Conservation (phyloP, 2,888 invertebrate genomes). For the Drosophila peninsularis region DNA sequence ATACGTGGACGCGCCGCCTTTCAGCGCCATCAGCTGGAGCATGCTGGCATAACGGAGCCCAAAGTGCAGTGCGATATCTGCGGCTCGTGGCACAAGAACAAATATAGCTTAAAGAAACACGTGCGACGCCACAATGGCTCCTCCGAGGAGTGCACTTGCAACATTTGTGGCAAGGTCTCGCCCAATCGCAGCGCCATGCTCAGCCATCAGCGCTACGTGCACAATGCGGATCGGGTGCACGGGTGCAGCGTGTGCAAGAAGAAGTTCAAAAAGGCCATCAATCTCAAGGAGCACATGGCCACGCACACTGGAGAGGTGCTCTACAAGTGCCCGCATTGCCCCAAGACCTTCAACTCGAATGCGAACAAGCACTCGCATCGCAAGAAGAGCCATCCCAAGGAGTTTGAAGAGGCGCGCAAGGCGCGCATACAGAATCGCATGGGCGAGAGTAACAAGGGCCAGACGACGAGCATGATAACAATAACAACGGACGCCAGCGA, state of each 20-base stretch:
- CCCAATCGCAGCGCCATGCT: slow-evolving; percentile 83
- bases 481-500: slow-evolving; percentile 53
- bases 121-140: slow-evolving; percentile 80
- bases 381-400: slow-evolving; percentile 83
- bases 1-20: slow-evolving; percentile 83
- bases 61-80: slow-evolving; percentile 83
- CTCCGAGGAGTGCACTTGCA: slow-evolving; percentile 78
- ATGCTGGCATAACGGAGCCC: slow-evolving; percentile 79
- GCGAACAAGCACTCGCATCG: slow-evolving; percentile 84
- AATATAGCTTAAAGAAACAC: slow-evolving; percentile 83
- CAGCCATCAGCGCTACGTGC: slow-evolving; percentile 83
- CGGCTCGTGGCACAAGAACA: slow-evolving; percentile 83
- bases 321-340: slow-evolving; percentile 84
- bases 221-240: slow-evolving; percentile 77
- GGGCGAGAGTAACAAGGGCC: slow-evolving; percentile 16
- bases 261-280: slow-evolving; percentile 83
- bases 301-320: slow-evolving; percentile 83
- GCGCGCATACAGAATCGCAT: slow-evolving; percentile 65
- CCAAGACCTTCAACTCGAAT: slow-evolving; percentile 84
- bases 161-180: slow-evolving; percentile 82
- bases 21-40: slow-evolving; percentile 81
- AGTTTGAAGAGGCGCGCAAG: slow-evolving; percentile 80
- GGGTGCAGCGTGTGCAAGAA: slow-evolving; percentile 83
- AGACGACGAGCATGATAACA: slow-evolving; percentile 49
- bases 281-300: slow-evolving; percentile 84